Conservation (phyloP, 2,888 invertebrate species). For the Chrysolina haemoptera region DNA sequence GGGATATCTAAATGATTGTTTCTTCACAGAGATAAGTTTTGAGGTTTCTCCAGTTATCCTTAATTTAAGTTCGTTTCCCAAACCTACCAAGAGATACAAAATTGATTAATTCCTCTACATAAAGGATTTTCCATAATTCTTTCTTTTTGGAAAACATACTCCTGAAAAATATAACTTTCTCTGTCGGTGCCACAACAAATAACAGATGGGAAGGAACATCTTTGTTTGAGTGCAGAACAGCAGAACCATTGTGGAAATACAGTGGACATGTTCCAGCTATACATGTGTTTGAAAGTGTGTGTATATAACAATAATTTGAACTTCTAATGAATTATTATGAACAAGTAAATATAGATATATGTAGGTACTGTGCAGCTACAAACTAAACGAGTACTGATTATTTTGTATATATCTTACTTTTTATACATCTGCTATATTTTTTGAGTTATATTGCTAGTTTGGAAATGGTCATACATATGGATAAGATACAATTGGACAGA, state of each 20-base stretch:
- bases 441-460: background rate
- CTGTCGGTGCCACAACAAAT: background rate
- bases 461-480: background rate
- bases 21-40: no score
- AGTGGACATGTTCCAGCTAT: slow-evolving; percentile 56
- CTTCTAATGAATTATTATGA: slow-evolving; percentile 62
- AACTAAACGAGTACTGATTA: slow-evolving; percentile 56
- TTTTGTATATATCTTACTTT: slow-evolving; percentile 35
- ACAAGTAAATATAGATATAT: slow-evolving; percentile 62
- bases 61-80: no score
- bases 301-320: slow-evolving; percentile 62
- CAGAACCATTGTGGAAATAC: slow-evolving; percentile 62
- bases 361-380: slow-evolving; percentile 62
- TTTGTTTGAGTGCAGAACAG: slow-evolving; percentile 53
- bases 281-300: slow-evolving; percentile 59
- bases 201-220: background rate
- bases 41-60: no score
- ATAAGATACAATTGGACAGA: no score
- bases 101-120: background rate
- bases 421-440: background rate
- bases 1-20: no score
- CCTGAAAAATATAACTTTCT: background rate
- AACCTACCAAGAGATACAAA: no score
- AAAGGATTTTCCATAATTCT: background rate
- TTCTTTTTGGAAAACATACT: background rate